Evolutionary conservation across 2,113 vertebrate genomes (phyloP).

Genomic region (Heliornis fulica): DNA sequence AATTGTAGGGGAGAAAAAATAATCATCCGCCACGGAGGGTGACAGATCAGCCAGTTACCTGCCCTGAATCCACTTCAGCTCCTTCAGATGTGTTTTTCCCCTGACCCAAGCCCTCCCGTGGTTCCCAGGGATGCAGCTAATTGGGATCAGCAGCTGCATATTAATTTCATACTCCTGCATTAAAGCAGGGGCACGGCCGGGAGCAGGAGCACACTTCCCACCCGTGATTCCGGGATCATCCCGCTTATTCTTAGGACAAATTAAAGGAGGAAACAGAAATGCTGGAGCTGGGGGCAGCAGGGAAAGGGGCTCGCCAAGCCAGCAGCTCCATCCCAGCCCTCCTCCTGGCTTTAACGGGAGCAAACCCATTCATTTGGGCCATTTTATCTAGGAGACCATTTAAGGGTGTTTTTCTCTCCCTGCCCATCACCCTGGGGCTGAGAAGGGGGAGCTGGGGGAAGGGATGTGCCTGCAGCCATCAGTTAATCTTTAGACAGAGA

Average conservation of each 20-base stretch:
- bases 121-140: background rate
- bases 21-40: background rate
- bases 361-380: conserved; percentile 47
- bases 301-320: background rate
- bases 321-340: background rate
- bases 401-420: conserved; percentile 54
- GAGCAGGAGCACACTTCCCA: background rate
- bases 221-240: accelerated
- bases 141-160: background rate
- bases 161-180: background rate
- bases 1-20: accelerated
- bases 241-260: accelerated
- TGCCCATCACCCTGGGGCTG: conserved; percentile 13
- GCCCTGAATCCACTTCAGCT: background rate
- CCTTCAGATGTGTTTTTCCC: background rate
- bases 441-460: conserved; percentile 57
- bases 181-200: background rate
- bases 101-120: background rate
- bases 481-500: conserved; percentile 69
- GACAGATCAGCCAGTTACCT: background rate
- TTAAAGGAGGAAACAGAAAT: accelerated
- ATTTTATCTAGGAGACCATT: conserved; percentile 39
- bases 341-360: background rate
- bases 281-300: background rate
- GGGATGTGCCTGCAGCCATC: conserved; percentile 60